Conservation (phyloP, 2,888 invertebrate genomes). For the Lepidochrysops patricia region DNA sequence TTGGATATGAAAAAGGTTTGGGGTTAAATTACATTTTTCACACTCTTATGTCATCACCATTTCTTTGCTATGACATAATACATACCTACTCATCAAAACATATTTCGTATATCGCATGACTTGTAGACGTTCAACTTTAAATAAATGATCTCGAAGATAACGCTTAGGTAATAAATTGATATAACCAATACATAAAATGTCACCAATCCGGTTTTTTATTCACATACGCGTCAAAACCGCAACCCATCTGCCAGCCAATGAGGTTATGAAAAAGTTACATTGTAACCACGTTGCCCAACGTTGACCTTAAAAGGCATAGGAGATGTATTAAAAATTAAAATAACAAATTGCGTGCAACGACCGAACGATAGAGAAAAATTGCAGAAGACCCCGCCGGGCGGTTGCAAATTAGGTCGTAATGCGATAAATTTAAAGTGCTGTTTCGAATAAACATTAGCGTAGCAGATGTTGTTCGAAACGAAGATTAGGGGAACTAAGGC, state of each 20-base stretch:
- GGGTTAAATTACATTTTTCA: neutral
- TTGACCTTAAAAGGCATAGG: slow-evolving; percentile 58
- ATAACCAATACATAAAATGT: slow-evolving; percentile 13
- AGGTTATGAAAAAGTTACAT: slow-evolving; percentile 41
- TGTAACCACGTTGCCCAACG: slow-evolving; percentile 38
- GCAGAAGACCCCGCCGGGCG: slow-evolving; percentile 38
- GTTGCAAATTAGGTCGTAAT: slow-evolving; percentile 61
- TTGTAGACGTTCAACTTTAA: neutral
- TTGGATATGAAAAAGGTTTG: too few species aligned
- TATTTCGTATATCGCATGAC: neutral
- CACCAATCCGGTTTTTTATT: slow-evolving; percentile 12
- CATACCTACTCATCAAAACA: neutral
- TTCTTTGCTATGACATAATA: too few species aligned
- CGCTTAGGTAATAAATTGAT: slow-evolving; percentile 10
- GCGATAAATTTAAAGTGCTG: slow-evolving; percentile 61
- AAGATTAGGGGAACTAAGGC: slow-evolving; percentile 74
- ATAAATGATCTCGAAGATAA: slow-evolving; percentile 8
- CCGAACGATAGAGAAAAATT: slow-evolving; percentile 45
- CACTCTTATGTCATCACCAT: neutral
- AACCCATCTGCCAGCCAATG: slow-evolving; percentile 47
- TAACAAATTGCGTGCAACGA: slow-evolving; percentile 59
- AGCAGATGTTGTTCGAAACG: slow-evolving; percentile 69
- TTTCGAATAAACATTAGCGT: slow-evolving; percentile 63
- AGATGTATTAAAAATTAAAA: slow-evolving; percentile 66
- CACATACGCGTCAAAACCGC: slow-evolving; percentile 8